Evolutionary conservation across 2,888 invertebrate species (phyloP).

Genomic region (Iphiclides podalirius): DNA sequence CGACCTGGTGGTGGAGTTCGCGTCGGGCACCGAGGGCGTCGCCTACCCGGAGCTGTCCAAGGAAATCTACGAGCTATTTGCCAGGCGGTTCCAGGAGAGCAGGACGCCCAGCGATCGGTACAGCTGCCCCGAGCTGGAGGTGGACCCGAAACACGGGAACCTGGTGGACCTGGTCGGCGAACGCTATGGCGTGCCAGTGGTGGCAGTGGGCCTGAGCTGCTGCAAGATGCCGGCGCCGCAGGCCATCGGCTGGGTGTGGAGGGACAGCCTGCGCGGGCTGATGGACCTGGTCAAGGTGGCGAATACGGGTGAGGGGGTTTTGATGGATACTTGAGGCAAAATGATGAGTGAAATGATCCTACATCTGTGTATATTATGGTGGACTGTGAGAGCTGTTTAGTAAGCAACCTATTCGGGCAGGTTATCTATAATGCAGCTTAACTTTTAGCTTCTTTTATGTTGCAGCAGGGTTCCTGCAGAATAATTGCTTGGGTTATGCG

Average conservation of each 20-base stretch:
- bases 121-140: conserved; percentile 41
- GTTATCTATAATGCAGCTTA: no score
- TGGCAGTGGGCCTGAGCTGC: conserved; percentile 88
- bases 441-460: no score
- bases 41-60: conserved; percentile 65
- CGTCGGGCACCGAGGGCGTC: conserved; percentile 86
- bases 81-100: conserved; percentile 63
- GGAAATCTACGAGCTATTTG: conserved; percentile 71
- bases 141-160: conserved; percentile 58
- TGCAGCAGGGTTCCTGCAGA: no score
- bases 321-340: no score
- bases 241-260: conserved; percentile 86
- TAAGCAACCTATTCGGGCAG: neutral
- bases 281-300: conserved; percentile 82
- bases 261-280: conserved; percentile 82
- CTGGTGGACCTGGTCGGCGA: conserved; percentile 81
- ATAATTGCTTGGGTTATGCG: no score
- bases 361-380: no score
- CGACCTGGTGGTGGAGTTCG: conserved; percentile 86
- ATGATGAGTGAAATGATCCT: no score
- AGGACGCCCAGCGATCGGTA: conserved; percentile 56
- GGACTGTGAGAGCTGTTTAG: no score
- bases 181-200: conserved; percentile 82
- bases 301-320: conserved; percentile 76
- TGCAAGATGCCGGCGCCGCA: conserved; percentile 88